Base-by-base conservation (phyloP, 1,140 invertebrate species). In the Armadillidium nasatum region DNA sequence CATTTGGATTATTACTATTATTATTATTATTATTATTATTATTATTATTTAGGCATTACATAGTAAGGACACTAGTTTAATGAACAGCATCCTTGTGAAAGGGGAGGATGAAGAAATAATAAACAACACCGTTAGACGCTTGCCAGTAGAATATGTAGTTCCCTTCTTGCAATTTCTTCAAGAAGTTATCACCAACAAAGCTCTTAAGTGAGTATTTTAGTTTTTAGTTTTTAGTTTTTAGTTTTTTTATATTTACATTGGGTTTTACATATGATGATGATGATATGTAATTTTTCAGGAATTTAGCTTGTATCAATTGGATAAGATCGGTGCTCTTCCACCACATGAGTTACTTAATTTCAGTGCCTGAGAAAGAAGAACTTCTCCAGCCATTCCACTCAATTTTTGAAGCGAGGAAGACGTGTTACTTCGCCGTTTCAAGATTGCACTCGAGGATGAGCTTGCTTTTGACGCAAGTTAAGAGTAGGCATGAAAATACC, bases 391-490 rank as follows among this genome's bases (percentile, higher is more conserved):
- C 50, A 13, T 60, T 60, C 50, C 19, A 60, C 50, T 13, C 50
- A 2, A 60, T 60, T 60, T 60, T 60, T 19, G 50, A 60, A 15
- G 50, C 50, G 2, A 60, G 50, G 19, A 60, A 13, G 11, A 15
- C 50, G 50, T 60, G 11, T 60, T 60, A 15, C 11, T 19, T 60
- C 7, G 50, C 50, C 50, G 50, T 60, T 15, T 13, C 50, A 19
- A 60, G 7, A 7, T 19, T 60, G 11, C 50, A 60, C 50, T 13
- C 50, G 11, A 60, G 50, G 7, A 60, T 60, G 11, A 60, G 50
- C 7, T 60, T 60, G 50, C 50, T 60, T 60, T 60, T 60, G 50
- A 60, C 50, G 50, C 50, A 60, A 13, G 50, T 60, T 13, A 60
- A 60, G 50, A 60, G 7, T 7, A 13, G 50, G 11, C 50, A 60